Evolutionary conservation across 2,113 vertebrate genomes (phyloP).

Genomic region (Lagopus muta): DNA sequence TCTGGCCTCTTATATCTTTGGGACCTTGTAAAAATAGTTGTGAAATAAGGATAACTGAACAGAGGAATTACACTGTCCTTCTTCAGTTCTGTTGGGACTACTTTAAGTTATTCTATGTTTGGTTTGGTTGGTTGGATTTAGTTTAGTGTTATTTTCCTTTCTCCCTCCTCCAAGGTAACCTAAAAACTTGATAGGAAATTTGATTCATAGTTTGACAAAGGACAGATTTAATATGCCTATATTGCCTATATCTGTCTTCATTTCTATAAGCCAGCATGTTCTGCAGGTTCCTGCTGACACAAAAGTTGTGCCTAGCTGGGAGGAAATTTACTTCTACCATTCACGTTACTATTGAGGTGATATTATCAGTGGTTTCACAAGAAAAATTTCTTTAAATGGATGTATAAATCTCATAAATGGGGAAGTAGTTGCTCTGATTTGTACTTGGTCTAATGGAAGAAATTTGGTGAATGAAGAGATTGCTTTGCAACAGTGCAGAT

Average conservation of each 20-base stretch:
- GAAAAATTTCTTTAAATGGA: conserved; percentile 71
- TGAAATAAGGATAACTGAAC: conserved; percentile 10
- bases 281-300: conserved; percentile 67
- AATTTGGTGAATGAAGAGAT: conserved; percentile 67
- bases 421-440: conserved; percentile 59
- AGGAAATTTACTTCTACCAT: conserved; percentile 68
- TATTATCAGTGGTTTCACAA: conserved; percentile 71
- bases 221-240: conserved; percentile 6
- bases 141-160: conserved; percentile 5
- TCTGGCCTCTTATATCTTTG: conserved; percentile 29
- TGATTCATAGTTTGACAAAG: conserved; percentile 48
- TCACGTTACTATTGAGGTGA: conserved; percentile 57
- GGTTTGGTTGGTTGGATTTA: background rate
- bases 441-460: conserved; percentile 50
- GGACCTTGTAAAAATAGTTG: conserved; percentile 29
- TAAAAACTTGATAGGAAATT: conserved; percentile 21
- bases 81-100: background rate
- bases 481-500: conserved; percentile 38
- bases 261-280: conserved; percentile 61
- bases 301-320: conserved; percentile 49
- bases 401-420: conserved; percentile 78
- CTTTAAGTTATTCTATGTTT: background rate
- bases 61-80: conserved; percentile 46
- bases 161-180: conserved; percentile 31
- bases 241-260: conserved; percentile 65